Percentiles rank a stretch among this genome's conserved stretches.
Evolutionary conservation across 2,888 invertebrate genomes (phyloP).

Genomic region (Drosophila suboccidentalis): DNA sequence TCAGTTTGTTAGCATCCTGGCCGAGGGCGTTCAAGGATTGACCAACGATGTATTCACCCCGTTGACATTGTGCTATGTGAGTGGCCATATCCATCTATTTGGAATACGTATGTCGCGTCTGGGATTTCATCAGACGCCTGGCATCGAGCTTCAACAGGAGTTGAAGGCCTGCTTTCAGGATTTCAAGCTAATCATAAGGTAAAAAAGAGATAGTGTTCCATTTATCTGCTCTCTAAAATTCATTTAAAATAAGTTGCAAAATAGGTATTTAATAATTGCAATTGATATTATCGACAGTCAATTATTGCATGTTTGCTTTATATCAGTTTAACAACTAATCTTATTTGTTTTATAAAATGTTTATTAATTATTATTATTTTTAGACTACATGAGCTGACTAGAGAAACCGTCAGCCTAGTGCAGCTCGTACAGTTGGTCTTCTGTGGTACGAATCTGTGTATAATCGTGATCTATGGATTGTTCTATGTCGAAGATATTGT

Average conservation of each 20-base stretch:
- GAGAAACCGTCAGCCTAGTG: conserved; percentile 41
- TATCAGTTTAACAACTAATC: neutral
- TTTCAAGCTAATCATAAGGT: conserved; percentile 59
- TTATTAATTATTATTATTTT: neutral
- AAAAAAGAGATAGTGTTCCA: neutral
- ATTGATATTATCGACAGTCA: neutral
- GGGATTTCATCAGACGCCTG: conserved; percentile 24
- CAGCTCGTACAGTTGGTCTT: conserved; percentile 59
- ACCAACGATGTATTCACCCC: conserved; percentile 54
- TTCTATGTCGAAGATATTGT: conserved; percentile 48
- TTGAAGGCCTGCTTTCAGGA: conserved; percentile 48
- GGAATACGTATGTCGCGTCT: conserved; percentile 50
- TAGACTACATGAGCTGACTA: conserved; percentile 49
- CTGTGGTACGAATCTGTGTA: conserved; percentile 57
- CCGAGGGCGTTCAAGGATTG: conserved; percentile 41
- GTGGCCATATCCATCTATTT: conserved; percentile 62
- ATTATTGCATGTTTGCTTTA: neutral
- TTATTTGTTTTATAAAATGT: neutral
- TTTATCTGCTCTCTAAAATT: neutral
- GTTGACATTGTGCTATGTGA: conserved; percentile 56
- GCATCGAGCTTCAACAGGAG: conserved; percentile 1
- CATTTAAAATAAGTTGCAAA: neutral
- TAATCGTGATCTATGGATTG: conserved; percentile 43
- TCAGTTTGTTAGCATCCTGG: conserved; percentile 32
- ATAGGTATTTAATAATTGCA: no score